Conservation (phyloP, 2,113 vertebrate genomes). For the Perca fluviatilis region DNA sequence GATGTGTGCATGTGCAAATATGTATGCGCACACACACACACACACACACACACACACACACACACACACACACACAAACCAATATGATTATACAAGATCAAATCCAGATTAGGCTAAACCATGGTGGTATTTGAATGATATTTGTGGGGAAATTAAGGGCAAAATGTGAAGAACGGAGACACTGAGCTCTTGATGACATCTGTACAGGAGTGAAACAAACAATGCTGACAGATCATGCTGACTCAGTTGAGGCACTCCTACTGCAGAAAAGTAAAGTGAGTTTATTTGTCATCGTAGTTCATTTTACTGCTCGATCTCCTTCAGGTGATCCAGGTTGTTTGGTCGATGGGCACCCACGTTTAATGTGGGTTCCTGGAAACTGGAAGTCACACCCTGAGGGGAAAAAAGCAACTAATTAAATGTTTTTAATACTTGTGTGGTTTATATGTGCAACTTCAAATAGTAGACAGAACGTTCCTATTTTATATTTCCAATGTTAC, state of each 20-base stretch:
- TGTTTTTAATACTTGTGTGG: background rate
- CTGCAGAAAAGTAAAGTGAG: constrained; percentile 24
- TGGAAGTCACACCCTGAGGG: constrained; percentile 54
- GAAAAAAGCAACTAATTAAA: background rate
- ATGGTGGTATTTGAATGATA: constrained; percentile 4
- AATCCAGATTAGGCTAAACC: constrained; percentile 22
- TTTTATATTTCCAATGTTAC: background rate
- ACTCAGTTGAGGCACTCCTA: constrained; percentile 7
- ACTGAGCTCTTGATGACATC: constrained; percentile 5
- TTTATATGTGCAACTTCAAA: background rate
- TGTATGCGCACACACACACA: background rate
- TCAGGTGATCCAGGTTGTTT: constrained; percentile 79
- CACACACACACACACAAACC: background rate
- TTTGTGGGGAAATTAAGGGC: background rate
- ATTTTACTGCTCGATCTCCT: constrained; percentile 64
- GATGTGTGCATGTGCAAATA: background rate
- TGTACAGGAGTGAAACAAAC: constrained; percentile 18
- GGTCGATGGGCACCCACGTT: constrained; percentile 15
- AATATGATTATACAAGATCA: background rate
- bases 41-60: background rate
- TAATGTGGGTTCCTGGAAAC: constrained; percentile 48
- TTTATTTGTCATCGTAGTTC: constrained; percentile 68
- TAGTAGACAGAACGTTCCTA: background rate
- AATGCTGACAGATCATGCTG: background rate
- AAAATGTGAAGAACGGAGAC: constrained; percentile 18